These are phyloP conservation scores for Sus cebifrons DNA, from an alignment of 2,797 vertebrate genomes.

Conservation along the genomic window DNA sequence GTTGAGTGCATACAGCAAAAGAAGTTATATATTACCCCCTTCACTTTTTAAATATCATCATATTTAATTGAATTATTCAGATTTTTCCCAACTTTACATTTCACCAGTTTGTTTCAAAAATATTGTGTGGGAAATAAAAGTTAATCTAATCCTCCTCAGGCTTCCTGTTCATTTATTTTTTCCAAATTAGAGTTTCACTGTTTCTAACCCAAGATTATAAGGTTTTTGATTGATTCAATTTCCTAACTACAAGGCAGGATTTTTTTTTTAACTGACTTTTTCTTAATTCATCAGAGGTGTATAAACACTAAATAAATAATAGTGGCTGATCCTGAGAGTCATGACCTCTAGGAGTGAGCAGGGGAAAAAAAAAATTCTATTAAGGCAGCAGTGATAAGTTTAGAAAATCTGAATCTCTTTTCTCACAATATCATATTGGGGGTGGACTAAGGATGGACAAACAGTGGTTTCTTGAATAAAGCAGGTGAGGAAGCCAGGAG, in stretches of 20 bases:
- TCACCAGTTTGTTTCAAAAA: conserved; percentile 10
- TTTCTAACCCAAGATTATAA: conserved; percentile 46
- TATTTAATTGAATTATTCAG: conserved; percentile 26
- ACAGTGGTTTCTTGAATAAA: background rate
- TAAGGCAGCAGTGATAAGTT: background rate
- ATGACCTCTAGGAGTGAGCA: conserved; percentile 3
- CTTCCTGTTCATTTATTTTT: background rate
- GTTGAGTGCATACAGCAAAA: conserved; percentile 14
- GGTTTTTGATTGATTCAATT: conserved; percentile 52
- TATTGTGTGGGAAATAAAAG: conserved; percentile 23
- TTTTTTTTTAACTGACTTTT: conserved; percentile 34
- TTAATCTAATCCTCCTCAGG: background rate
- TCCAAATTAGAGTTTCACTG: background rate
- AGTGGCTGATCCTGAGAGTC: background rate
- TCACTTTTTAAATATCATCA: conserved; percentile 8
- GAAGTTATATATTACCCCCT: background rate
- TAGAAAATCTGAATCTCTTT: conserved; percentile 9
- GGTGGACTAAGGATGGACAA: background rate
- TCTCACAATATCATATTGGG: conserved; percentile 7
- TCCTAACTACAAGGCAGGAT: conserved; percentile 35
- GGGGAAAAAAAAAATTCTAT: background rate
- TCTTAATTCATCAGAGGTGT: conserved; percentile 9
- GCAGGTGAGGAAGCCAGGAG: conserved; percentile 19
- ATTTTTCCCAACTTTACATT: background rate
- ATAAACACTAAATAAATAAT: background rate